Base-by-base conservation (phyloP, 2,888 invertebrate species). In the Eurois occulta region DNA sequence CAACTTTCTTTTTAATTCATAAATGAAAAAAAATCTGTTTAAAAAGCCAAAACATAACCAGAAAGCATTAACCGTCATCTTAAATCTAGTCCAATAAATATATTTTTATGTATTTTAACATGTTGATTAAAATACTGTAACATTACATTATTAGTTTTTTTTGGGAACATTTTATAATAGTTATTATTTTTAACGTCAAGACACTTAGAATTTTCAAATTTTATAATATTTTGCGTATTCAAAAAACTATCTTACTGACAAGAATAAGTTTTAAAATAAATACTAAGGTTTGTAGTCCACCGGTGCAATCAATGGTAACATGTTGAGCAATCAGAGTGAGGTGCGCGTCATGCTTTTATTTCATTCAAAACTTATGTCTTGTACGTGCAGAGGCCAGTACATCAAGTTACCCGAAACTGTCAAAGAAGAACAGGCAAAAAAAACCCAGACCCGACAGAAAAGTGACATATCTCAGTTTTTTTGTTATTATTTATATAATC, bases 71-170 rank as follows among this genome's bases (percentile, higher is more conserved):
- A 18, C 28, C 35, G 16, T 58, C 32, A 64, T 71, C 70, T 77
- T 80, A 77, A 55, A 82, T 80, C 70, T 83, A 86, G 77, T 73
- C 70, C 62, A 85, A 79, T 85, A 85, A 81, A 88, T 79, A 78
- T 79, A 78, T 77, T 71, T 75, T 64, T 73, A 81, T 67, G 66
- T 78, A 69, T 80, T 81, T 87, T 41, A 88, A 88, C 68, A 79
- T 52, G 24, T 66, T 71, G 80, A 81, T 77, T 72, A 79, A 90
- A 88, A 88, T 88, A 88, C 88, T 90, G 83, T 80, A 87, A 86
- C 84, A 90, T 88, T 86, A 90, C 89, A 81, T 80, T 86, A 68
- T 28, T 78, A 55, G 6, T 58, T 70, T 70, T 74, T 77, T 81
- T 79, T 77, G 62, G 82, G 67, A 88, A 86, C 79, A 80, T 81